Percentiles rank a stretch among this genome's conserved stretches.
These are phyloP conservation scores for Urosaurus nigricauda DNA, from an alignment of 2,797 vertebrate genomes.

Conservation along the genomic window DNA sequence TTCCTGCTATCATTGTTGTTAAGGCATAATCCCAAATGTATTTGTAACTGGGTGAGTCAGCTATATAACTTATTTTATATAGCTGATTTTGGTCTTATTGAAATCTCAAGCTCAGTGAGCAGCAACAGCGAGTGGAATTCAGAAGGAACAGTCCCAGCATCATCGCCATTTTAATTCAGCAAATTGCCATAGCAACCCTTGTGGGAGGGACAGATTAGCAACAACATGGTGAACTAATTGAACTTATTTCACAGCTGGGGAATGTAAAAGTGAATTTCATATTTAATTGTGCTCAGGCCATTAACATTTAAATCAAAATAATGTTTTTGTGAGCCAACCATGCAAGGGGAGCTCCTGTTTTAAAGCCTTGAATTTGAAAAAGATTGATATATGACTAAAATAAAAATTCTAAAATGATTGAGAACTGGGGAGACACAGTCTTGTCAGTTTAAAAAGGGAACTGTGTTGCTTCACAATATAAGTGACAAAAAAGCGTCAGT, in stretches of 20 bases:
- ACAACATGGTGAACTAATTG: constrained; percentile 65
- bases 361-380: constrained; percentile 50
- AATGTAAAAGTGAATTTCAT: constrained; percentile 69
- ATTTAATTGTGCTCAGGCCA: constrained; percentile 67
- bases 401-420: not conserved
- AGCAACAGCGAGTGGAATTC: constrained; percentile 44
- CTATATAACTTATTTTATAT: constrained; percentile 22
- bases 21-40: constrained; percentile 43
- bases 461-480: constrained; percentile 41
- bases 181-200: constrained; percentile 66
- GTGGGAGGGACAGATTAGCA: constrained; percentile 56
- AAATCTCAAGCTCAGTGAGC: constrained; percentile 19
- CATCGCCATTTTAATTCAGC: constrained; percentile 48
- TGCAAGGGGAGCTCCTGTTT: constrained; percentile 29
- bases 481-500: not conserved
- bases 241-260: constrained; percentile 75
- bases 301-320: constrained; percentile 77
- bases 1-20: constrained; percentile 12
- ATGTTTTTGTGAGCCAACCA: constrained; percentile 50
- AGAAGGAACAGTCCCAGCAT: constrained; percentile 24
- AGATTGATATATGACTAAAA: not conserved
- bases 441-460: constrained; percentile 21
- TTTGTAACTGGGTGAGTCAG: constrained; percentile 17
- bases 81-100: not conserved
- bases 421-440: not conserved